Conservation (phyloP, 2,888 invertebrate genomes). For the Esperia sulphurella region DNA sequence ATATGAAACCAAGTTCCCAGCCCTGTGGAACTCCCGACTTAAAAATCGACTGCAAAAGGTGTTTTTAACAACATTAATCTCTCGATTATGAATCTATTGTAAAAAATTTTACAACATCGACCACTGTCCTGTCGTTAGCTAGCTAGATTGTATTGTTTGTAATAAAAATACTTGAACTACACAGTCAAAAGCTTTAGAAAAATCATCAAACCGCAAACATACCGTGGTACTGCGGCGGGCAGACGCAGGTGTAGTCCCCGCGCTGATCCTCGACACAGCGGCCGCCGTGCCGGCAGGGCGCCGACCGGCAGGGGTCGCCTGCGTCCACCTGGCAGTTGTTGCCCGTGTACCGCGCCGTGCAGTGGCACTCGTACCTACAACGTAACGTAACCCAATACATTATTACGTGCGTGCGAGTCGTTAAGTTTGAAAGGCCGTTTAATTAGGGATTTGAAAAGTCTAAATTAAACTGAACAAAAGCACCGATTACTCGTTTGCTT, state of each 20-base stretch:
- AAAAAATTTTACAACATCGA: neutral
- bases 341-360: constrained; percentile 90
- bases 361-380: constrained; percentile 87
- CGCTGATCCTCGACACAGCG: constrained; percentile 82
- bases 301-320: constrained; percentile 84
- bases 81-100: too few relatives aligned
- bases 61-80: too few relatives aligned
- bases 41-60: neutral
- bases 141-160: neutral
- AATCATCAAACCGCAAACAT: constrained; percentile 1
- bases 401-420: too few relatives aligned
- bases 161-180: too few relatives aligned
- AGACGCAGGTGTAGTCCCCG: constrained; percentile 86
- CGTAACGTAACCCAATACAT: neutral
- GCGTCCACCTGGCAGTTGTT: constrained; percentile 92
- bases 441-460: too few relatives aligned
- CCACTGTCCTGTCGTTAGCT: neutral
- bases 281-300: constrained; percentile 86
- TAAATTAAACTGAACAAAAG: too few relatives aligned
- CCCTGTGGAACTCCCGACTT: neutral
- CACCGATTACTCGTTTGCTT: too few relatives aligned
- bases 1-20: neutral
- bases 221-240: constrained; percentile 84
- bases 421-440: too few relatives aligned
- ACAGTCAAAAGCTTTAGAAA: too few relatives aligned